A percentile compares a stretch with the other conserved stretches of the same genome.
These are phyloP conservation scores for Intellagama lesueurii DNA, from an alignment of 2,797 vertebrate species.

Conservation along the genomic window DNA sequence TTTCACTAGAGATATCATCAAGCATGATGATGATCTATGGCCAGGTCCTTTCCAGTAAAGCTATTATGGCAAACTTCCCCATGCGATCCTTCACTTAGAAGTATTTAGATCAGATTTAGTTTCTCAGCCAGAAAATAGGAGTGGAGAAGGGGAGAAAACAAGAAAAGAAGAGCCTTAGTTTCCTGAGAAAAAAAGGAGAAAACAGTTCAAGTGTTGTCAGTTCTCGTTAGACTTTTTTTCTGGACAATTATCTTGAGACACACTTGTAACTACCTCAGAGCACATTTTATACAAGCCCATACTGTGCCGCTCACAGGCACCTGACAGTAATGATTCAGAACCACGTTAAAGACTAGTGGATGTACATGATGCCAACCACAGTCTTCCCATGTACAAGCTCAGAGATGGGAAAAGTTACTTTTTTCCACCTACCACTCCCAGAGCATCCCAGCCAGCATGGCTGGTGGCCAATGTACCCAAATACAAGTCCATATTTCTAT, in stretches of 20 bases:
- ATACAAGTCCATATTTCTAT: constrained; percentile 33
- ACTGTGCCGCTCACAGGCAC: constrained; percentile 55
- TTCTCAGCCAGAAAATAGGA: constrained; percentile 52
- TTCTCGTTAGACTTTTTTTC: constrained; percentile 47
- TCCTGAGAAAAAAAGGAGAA: background rate
- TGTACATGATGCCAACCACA: constrained; percentile 50
- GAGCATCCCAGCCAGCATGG: no score
- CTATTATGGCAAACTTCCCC: constrained; percentile 64
- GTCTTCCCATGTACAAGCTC: constrained; percentile 49
- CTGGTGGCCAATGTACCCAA: background rate
- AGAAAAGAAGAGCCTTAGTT: constrained; percentile 39
- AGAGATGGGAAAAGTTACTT: background rate
- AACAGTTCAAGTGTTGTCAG: constrained; percentile 61
- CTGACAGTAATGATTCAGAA: constrained; percentile 55
- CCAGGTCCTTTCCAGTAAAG: constrained; percentile 65
- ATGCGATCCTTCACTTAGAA: constrained; percentile 63
- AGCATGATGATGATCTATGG: constrained; percentile 69
- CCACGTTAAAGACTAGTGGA: constrained; percentile 46
- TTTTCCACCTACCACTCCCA: no score
- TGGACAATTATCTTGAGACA: constrained; percentile 71
- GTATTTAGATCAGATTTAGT: constrained; percentile 63
- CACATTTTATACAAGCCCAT: constrained; percentile 68
- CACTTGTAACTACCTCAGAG: constrained; percentile 59
- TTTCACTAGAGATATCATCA: constrained; percentile 64
- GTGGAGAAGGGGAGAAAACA: background rate